Evolutionary conservation across 2,797 vertebrate species (phyloP).

Genomic region (Poecilia velifera): DNA sequence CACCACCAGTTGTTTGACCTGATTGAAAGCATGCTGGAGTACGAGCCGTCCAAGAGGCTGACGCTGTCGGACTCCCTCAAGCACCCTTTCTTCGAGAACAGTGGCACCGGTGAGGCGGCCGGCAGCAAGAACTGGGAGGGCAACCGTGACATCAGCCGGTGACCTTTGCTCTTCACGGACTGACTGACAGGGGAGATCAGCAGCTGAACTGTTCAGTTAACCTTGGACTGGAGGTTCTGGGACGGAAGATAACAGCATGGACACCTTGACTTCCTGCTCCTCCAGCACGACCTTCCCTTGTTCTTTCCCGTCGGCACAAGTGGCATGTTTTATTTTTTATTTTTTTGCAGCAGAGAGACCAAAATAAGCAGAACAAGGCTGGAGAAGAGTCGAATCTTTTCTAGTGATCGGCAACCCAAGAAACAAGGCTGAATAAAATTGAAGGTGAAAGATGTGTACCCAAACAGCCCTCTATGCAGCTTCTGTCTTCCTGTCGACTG

Average conservation of each 20-base stretch:
- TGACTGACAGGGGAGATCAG: slow-evolving; percentile 40
- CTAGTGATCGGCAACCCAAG: slow-evolving; percentile 24
- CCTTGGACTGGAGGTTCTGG: slow-evolving; percentile 21
- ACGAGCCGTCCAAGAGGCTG: slow-evolving; percentile 92
- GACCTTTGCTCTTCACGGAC: slow-evolving; percentile 75
- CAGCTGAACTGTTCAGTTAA: slow-evolving; percentile 42
- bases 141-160: slow-evolving; percentile 98
- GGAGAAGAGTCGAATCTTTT: slow-evolving; percentile 27
- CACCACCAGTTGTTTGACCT: slow-evolving; percentile 97
- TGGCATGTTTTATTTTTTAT: slow-evolving; percentile 37
- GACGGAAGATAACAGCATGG: slow-evolving; percentile 57
- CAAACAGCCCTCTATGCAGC: slow-evolving; percentile 66
- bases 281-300: slow-evolving; percentile 17
- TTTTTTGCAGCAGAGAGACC: slow-evolving; percentile 42
- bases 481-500: slow-evolving; percentile 71
- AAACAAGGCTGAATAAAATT: slow-evolving; percentile 21
- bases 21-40: slow-evolving; percentile 96
- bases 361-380: slow-evolving; percentile 28
- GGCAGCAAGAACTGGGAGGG: slow-evolving; percentile 90
- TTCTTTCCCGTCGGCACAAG: slow-evolving; percentile 47
- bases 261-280: slow-evolving; percentile 40
- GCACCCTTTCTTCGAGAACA: slow-evolving; percentile 90
- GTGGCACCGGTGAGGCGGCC: slow-evolving; percentile 55
- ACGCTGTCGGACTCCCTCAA: slow-evolving; percentile 88
- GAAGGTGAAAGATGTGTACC: slow-evolving; percentile 32